phyloP scores from a whole-genome alignment of 2,888 invertebrate species.

The Aphrophora alni region DNA sequence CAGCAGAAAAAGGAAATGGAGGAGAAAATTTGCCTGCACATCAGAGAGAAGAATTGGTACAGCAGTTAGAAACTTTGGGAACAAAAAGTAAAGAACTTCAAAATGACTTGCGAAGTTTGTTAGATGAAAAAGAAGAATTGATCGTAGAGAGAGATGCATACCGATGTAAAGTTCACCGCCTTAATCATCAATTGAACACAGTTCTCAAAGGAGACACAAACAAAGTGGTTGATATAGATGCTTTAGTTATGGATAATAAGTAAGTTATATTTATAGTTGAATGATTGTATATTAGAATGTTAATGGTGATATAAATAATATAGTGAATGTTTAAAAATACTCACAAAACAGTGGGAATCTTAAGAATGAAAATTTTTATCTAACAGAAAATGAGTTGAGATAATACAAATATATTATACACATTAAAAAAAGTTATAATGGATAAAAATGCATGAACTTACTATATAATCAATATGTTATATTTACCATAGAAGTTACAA shows the following conservation, averaged over 20 bases:
- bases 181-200: slow-evolving; percentile 80
- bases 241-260: slow-evolving; percentile 81
- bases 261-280: slow-evolving; percentile 48
- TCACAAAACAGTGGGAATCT: not conserved
- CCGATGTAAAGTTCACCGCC: slow-evolving; percentile 79
- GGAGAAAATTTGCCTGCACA: slow-evolving; percentile 61
- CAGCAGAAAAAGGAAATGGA: slow-evolving; percentile 33
- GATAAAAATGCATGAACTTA: too few relatives aligned
- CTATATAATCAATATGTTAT: too few relatives aligned
- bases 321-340: not conserved
- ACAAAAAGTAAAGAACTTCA: slow-evolving; percentile 68
- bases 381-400: too few relatives aligned
- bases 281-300: not conserved
- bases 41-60: slow-evolving; percentile 71
- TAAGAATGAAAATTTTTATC: not conserved
- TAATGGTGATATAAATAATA: not conserved
- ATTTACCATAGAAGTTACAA: too few relatives aligned
- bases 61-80: slow-evolving; percentile 49
- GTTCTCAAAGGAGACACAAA: slow-evolving; percentile 64
- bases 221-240: slow-evolving; percentile 73
- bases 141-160: slow-evolving; percentile 82
- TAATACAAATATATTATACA: too few relatives aligned
- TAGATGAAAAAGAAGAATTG: slow-evolving; percentile 86
- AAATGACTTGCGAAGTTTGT: slow-evolving; percentile 74
- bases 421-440: too few relatives aligned